Evolutionary conservation across 2,888 invertebrate species (phyloP), one percentile per base, ranked within the genome.

Genomic region (Erebia ligea): DNA sequence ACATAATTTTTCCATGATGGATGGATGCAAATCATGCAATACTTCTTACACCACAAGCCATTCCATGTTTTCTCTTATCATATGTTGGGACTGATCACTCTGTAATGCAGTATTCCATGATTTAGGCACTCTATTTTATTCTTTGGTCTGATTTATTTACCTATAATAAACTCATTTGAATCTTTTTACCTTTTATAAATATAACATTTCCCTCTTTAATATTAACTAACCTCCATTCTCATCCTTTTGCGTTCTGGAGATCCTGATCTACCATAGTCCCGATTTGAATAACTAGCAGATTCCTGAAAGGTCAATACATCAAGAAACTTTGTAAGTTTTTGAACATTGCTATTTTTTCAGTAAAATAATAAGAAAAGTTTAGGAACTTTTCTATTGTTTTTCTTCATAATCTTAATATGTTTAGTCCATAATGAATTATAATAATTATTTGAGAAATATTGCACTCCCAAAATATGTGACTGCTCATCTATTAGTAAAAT

Each of bases 181-280:
- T 67, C 50, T 67, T 34, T 57, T 57, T 45, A 67, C n/a, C 19
- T 58, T 67, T 50, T 17, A 59, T 25, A 25, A 19, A 48, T 65
- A 34, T n/a, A 58, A 6, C 52, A 50, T 21, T 67, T 61, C 34
- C 59, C 19, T 40, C 61, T 56, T 52, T 15, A 52, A 48, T 48
- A 56, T 42, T 10, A 67, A 91, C 91, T 87, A 79, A 95, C 95
- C 94, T 95, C 95, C 78, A 94, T 90, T 81, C 95, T 94, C 87
- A 95, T 92, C 84, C 95, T 90, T 85, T 95, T 95, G 70, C 95
- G 91, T 63, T 95, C 95, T 62, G 95, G 95, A 68, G 95, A 95
- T 74, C 94, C 93, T 75, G 95, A 91, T 74, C 94, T 90, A 73
- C 91, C 92, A 84, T 94, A 94, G 71, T 94, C 95, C 74, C 95